These are phyloP conservation scores for Leptopilina clavipes DNA, from an alignment of 1,140 invertebrate species.

Conservation along the genomic window DNA sequence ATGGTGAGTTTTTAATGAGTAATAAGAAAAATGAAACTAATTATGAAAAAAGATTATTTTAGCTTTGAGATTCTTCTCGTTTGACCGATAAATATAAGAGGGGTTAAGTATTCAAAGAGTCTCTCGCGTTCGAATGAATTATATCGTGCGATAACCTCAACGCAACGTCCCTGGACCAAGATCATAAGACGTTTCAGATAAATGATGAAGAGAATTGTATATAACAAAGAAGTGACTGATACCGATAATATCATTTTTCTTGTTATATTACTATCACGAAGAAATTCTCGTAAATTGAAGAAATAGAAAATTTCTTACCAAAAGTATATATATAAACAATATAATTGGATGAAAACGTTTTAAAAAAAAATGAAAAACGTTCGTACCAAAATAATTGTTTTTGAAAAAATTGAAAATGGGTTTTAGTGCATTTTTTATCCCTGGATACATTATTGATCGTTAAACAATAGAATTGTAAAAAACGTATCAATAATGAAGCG, in stretches of 20 bases:
- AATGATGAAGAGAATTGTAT: neutral
- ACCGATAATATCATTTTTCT: slow-evolving; percentile 1
- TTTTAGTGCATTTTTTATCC: too few species aligned
- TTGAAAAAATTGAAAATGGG: too few species aligned
- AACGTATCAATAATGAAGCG: too few species aligned
- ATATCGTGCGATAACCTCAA: slow-evolving; percentile 27
- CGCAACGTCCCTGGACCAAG: slow-evolving; percentile 13
- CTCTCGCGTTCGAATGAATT: neutral
- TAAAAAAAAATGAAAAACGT: too few species aligned
- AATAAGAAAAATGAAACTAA: slow-evolving; percentile 19
- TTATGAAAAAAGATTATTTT: too few species aligned
- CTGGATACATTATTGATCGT: too few species aligned
- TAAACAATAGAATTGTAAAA: too few species aligned
- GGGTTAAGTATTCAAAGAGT: slow-evolving; percentile 26
- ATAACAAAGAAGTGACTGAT: slow-evolving; percentile 8
- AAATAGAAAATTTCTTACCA: neutral
- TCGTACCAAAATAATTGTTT: too few species aligned
- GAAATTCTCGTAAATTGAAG: neutral
- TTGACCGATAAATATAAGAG: slow-evolving; percentile 11
- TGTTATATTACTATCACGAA: neutral
- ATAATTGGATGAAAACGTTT: too few species aligned
- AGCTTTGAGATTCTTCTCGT: neutral
- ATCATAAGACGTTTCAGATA: slow-evolving; percentile 4
- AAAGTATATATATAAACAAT: too few species aligned
- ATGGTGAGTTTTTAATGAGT: slow-evolving; percentile 57